phyloP scores from a whole-genome alignment of 2,797 vertebrate species.

The Rhincodon typus region DNA sequence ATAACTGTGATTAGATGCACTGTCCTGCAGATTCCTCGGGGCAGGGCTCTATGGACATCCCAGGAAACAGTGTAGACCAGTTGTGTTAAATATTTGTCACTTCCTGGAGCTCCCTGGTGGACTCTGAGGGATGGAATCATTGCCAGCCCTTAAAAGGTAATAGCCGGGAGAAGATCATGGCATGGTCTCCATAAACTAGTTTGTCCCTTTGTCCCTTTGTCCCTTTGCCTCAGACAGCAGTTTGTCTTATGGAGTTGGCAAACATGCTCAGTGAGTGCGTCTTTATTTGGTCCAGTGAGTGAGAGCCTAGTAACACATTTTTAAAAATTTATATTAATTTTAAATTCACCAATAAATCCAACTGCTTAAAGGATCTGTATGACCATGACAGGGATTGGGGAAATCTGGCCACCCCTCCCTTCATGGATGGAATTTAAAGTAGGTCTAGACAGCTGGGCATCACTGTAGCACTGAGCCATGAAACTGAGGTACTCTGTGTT shows the following conservation, averaged over 20 bases:
- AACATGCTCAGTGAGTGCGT: background rate
- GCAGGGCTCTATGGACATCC: background rate
- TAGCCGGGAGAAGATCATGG: background rate
- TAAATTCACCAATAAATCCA: background rate
- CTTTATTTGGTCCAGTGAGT: too few species aligned
- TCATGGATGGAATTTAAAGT: background rate
- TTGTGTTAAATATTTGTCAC: background rate
- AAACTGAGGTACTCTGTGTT: background rate
- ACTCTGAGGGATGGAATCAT: background rate
- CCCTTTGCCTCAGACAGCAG: background rate
- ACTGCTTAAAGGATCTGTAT: background rate
- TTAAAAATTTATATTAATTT: background rate
- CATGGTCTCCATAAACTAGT: background rate
- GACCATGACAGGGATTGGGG: background rate
- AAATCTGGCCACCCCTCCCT: background rate
- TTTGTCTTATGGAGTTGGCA: background rate
- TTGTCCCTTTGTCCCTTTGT: background rate
- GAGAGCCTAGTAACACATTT: background rate
- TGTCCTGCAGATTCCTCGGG: background rate
- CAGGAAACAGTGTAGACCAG: background rate
- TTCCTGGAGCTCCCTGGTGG: background rate
- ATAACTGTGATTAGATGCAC: background rate
- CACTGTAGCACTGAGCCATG: background rate
- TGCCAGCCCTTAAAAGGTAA: background rate
- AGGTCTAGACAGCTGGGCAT: background rate